Percentiles rank a stretch among this genome's conserved stretches.
Conservation (phyloP, 1,140 invertebrate species). For the silkworm (Bombyx mori) region DNA sequence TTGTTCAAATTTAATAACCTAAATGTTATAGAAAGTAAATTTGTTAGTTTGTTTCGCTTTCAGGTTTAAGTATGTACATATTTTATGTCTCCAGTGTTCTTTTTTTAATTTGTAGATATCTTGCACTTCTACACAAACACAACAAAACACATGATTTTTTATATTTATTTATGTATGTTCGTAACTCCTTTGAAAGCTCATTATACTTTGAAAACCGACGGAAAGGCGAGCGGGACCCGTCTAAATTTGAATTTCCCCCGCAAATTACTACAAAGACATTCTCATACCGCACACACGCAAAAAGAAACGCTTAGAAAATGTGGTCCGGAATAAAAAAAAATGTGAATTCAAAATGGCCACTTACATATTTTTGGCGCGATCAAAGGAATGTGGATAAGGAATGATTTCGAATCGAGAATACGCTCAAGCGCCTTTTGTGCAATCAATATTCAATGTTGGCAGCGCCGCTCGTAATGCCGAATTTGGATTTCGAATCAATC, state of each 20-base stretch:
- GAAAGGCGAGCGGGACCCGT: constrained; percentile 60
- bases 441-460: constrained; percentile 69
- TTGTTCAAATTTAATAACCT: too few relatives aligned
- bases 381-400: constrained; percentile 56
- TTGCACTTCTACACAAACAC: too few relatives aligned
- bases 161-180: too few relatives aligned
- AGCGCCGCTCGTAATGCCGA: constrained; percentile 24
- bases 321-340: constrained; percentile 44
- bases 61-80: too few relatives aligned
- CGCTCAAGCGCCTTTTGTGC: constrained; percentile 66
- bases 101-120: too few relatives aligned
- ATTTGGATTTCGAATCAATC: constrained; percentile 50
- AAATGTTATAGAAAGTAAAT: too few relatives aligned
- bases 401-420: constrained; percentile 69
- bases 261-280: constrained; percentile 31
- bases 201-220: constrained; percentile 62
- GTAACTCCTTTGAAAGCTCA: constrained; percentile 51
- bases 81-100: too few relatives aligned
- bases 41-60: too few relatives aligned
- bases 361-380: constrained; percentile 64
- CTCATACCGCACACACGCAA: neutral
- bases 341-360: constrained; percentile 54
- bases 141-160: too few relatives aligned
- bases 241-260: constrained; percentile 66
- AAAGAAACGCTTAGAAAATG: constrained; percentile 17